These are phyloP conservation scores for Eremobia ochroleuca DNA, from an alignment of 2,888 invertebrate species.

Conservation along the genomic window DNA sequence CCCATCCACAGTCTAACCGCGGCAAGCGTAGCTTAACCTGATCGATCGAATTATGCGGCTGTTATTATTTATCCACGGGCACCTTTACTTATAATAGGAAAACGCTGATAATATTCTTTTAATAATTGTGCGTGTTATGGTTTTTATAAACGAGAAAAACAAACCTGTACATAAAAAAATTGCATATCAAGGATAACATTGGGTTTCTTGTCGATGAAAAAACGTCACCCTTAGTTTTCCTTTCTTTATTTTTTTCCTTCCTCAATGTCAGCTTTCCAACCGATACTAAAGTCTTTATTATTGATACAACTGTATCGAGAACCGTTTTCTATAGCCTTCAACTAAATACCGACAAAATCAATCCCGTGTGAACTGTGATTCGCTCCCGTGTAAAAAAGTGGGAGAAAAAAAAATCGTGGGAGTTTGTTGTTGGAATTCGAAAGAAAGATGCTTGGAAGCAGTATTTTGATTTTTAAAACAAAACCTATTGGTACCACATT, in stretches of 20 bases:
- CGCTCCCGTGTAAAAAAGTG: conserved; percentile 14
- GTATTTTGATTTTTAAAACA: background rate
- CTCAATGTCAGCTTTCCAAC: background rate
- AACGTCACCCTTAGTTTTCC: conserved; percentile 1
- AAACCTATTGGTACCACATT: no score
- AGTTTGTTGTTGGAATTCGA: conserved; percentile 17
- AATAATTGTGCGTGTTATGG: background rate
- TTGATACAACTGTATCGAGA: background rate
- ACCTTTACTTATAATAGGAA: no score
- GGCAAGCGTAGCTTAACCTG: no score
- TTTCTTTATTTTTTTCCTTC: conserved; percentile 21
- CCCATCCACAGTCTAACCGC: no score
- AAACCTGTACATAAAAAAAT: background rate
- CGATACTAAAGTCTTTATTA: background rate
- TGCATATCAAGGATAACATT: conserved; percentile 16
- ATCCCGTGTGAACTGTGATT: conserved; percentile 45
- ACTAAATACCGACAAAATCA: conserved; percentile 12
- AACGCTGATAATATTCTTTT: background rate
- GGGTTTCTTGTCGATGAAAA: conserved; percentile 36
- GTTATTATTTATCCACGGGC: no score
- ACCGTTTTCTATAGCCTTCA: conserved; percentile 9
- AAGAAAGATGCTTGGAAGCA: background rate
- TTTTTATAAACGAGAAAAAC: background rate
- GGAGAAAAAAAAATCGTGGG: conserved; percentile 22
- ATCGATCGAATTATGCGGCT: no score